phyloP scores from a whole-genome alignment of 2,113 vertebrate genomes.

The Coryphaenoides rupestris region DNA sequence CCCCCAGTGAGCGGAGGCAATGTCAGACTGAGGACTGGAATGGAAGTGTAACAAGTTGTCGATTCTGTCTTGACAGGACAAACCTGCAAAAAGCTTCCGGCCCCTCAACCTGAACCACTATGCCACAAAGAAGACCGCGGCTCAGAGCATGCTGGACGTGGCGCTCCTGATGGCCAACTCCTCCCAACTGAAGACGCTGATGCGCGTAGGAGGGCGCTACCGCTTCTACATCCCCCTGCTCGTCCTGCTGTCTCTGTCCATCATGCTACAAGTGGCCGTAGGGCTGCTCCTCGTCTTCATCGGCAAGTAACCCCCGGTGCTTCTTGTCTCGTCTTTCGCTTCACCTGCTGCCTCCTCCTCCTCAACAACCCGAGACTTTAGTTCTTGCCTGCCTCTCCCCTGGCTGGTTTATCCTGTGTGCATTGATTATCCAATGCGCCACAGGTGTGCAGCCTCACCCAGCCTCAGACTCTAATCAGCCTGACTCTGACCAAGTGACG shows the following conservation, averaged over 20 bases:
- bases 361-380: too few relatives aligned
- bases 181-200: constrained; percentile 85
- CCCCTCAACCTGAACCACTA: constrained; percentile 87
- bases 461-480: too few relatives aligned
- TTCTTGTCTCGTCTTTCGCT: neutral
- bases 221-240: constrained; percentile 80
- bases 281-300: constrained; percentile 89
- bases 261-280: constrained; percentile 76
- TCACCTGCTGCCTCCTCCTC: too few relatives aligned
- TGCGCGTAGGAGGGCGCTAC: constrained; percentile 78
- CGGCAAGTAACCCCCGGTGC: constrained; percentile 67
- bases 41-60: too few relatives aligned
- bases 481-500: too few relatives aligned
- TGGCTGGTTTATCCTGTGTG: too few relatives aligned
- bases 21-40: too few relatives aligned
- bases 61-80: too few relatives aligned
- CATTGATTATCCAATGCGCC: too few relatives aligned
- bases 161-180: constrained; percentile 91
- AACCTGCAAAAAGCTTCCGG: constrained; percentile 30
- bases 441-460: too few relatives aligned
- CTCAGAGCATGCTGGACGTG: constrained; percentile 89
- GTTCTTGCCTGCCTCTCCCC: too few relatives aligned
- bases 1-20: too few relatives aligned
- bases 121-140: constrained; percentile 85
- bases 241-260: constrained; percentile 81